Base-by-base conservation (phyloP, 2,113 vertebrate genomes). In the Sminthopsis crassicaudata region DNA sequence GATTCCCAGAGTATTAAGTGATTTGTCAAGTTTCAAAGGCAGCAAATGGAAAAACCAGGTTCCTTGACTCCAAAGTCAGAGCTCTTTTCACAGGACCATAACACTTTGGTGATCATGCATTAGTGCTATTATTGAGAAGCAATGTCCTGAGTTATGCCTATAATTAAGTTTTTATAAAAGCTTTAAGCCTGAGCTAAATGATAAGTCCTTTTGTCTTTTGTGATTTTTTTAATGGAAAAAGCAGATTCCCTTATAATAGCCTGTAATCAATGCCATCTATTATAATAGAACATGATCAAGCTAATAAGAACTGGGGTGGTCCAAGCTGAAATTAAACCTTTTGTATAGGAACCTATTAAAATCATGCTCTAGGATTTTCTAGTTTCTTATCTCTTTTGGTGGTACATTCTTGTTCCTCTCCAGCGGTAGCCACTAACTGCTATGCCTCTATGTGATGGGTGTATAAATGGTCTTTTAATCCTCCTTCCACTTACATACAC, bases 181-280 rank as follows among this genome's bases (percentile, higher is more conserved):
- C 94, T 53, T 96, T 96, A 89, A n/a, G 48, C 92, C 94, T 84
- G 91, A 95, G 53, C 95, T 93, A 94, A 96, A 96, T 95, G 93
- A 90, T 92, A 92, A 97, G 97, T 96, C 90, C 91, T 96, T 96
- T 93, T 30, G 91, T 94, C 89, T 94, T 96, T 95, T 92, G 95
- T 94, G 52, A 94, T 95, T 95, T 90, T 90, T 95, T 93, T 96
- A 90, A 52, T 51, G 53, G 89, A 76, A 0, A 2, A 84, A 92
- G 94, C 84, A 91, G 96, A 96, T n/a, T 76, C 30, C 30, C 14
- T 42, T 84, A 42, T n/a, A 84, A 42, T 93, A 96, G 93, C 55
- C 53, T 67, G 36, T 52, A 90, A 53, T 96, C 93, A 95, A 92
- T 90, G 92, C 42, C 51, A 26, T 89, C 92, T 91, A 4, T 53